Percentiles rank a stretch among this genome's conserved stretches.
phyloP scores from a whole-genome alignment of 2,797 vertebrate genomes.

The Sebastes cheni region DNA sequence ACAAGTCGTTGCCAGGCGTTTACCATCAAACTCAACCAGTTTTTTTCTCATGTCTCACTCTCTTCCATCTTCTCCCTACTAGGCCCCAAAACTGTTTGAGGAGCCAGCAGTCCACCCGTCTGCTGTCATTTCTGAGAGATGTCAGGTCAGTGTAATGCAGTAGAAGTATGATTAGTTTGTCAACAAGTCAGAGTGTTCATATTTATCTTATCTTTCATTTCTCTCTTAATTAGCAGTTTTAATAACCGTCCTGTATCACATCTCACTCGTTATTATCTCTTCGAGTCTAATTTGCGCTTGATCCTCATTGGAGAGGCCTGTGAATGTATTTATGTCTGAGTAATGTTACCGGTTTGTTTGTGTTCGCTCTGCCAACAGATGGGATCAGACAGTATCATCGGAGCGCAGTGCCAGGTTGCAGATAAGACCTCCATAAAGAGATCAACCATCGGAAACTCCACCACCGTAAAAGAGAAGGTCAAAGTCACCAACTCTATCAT shows the following conservation, averaged over 20 bases:
- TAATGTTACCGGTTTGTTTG: not conserved
- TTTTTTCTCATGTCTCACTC: not conserved
- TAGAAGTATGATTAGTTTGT: not conserved
- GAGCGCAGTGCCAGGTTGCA: constrained; percentile 88
- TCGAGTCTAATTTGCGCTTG: not conserved
- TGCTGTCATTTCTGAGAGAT: constrained; percentile 88
- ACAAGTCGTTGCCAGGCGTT: too few relatives aligned
- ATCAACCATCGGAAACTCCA: constrained; percentile 89
- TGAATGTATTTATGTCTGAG: not conserved
- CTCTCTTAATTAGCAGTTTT: not conserved
- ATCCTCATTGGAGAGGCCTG: not conserved
- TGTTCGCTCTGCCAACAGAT: constrained; percentile 77
- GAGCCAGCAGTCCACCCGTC: constrained; percentile 88
- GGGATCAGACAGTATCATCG: constrained; percentile 92
- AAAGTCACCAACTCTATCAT: constrained; percentile 95
- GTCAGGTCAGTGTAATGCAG: constrained; percentile 81
- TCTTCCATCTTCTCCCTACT: not conserved
- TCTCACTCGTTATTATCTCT: not conserved
- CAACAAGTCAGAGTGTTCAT: not conserved
- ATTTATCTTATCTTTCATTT: not conserved
- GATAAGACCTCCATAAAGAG: constrained; percentile 95
- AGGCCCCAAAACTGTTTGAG: constrained; percentile 92
- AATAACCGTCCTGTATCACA: not conserved
- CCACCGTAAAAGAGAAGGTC: constrained; percentile 89
- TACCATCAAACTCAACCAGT: too few relatives aligned